phyloP scores from a whole-genome alignment of 2,797 vertebrate species.

The Galago senegalensis region DNA sequence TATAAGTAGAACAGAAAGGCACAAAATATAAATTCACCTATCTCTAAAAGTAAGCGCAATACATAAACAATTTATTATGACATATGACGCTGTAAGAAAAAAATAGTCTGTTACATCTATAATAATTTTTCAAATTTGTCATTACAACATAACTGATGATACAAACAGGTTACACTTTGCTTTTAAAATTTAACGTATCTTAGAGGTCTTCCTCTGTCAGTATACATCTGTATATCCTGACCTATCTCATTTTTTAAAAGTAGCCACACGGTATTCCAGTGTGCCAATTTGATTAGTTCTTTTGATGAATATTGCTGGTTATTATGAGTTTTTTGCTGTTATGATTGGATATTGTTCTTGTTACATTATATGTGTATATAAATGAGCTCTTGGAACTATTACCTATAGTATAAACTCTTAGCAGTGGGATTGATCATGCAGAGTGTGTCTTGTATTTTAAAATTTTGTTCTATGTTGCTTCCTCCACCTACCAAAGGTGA shows the following conservation, averaged over 20 bases:
- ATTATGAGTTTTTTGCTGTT: neutral
- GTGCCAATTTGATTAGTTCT: neutral
- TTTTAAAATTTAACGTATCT: constrained; percentile 24
- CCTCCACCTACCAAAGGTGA: neutral
- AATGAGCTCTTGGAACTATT: neutral
- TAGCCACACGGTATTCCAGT: neutral
- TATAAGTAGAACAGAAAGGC: neutral
- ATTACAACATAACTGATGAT: neutral
- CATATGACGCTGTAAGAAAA: neutral
- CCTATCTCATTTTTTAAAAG: neutral
- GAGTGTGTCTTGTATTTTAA: neutral
- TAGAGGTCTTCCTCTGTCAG: neutral
- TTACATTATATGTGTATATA: neutral
- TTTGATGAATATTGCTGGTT: neutral
- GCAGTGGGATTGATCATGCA: neutral
- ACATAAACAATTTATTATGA: neutral
- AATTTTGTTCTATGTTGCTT: neutral
- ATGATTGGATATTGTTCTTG: neutral
- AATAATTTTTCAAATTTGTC: neutral
- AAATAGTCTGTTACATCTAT: neutral
- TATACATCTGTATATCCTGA: neutral
- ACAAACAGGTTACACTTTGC: neutral
- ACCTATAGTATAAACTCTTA: neutral
- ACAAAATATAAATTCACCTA: neutral
- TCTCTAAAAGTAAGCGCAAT: neutral